A percentile compares a stretch with the other conserved stretches of the same genome.
phyloP scores from a whole-genome alignment of 2,113 vertebrate genomes.

The Leucoraja erinaceus region DNA sequence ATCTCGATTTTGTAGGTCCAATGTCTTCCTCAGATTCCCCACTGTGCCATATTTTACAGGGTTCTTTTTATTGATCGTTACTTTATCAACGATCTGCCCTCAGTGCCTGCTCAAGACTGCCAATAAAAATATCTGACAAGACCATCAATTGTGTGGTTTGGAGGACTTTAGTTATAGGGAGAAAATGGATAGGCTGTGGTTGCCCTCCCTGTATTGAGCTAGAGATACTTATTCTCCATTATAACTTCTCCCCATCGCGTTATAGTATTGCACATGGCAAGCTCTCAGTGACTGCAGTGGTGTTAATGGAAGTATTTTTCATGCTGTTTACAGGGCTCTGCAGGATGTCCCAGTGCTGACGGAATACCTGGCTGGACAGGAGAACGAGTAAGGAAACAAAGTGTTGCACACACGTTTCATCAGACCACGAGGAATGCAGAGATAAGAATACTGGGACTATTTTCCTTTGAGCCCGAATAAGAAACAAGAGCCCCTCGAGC shows the following conservation, averaged over 20 bases:
- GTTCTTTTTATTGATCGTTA: not conserved
- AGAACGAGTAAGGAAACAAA: constrained; percentile 56
- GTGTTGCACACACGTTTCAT: not conserved
- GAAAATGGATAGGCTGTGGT: no score
- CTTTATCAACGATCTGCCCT: no score
- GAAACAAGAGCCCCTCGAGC: no score
- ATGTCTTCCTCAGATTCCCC: not conserved
- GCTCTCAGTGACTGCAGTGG: not conserved
- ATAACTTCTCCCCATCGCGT: not conserved
- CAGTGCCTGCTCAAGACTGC: not conserved
- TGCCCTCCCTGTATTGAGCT: not conserved
- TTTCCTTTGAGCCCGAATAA: no score
- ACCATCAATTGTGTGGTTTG: not conserved
- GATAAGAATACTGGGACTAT: no score
- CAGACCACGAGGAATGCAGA: no score
- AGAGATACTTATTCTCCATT: not conserved
- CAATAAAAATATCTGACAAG: not conserved
- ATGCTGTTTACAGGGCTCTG: constrained; percentile 56
- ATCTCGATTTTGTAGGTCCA: not conserved
- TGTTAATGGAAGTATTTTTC: not conserved
- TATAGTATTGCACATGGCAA: not conserved
- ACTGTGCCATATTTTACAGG: not conserved
- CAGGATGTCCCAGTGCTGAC: constrained; percentile 57
- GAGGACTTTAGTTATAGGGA: no score
- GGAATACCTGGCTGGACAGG: constrained; percentile 58